phyloP scores from a whole-genome alignment of 2,797 vertebrate genomes.

The Macroramphosus scolopax region DNA sequence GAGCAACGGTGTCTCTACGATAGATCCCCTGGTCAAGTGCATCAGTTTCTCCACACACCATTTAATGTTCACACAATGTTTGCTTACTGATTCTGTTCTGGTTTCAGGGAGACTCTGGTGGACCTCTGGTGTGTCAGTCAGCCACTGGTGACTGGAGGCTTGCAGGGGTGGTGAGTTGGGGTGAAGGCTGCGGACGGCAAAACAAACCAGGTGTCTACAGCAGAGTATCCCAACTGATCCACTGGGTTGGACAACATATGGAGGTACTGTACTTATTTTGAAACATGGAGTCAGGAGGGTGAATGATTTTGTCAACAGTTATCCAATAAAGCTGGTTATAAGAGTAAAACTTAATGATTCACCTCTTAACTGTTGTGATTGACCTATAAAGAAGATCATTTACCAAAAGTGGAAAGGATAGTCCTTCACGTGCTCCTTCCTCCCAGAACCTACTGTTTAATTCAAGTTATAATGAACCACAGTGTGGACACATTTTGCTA shows the following conservation, averaged over 20 bases:
- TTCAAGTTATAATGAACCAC: background rate
- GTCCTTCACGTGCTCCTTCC: background rate
- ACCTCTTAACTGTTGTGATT: background rate
- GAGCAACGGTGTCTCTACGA: background rate
- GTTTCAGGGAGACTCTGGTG: constrained; percentile 78
- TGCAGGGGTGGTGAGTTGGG: constrained; percentile 81
- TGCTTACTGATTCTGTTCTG: background rate
- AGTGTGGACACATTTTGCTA: too few species aligned
- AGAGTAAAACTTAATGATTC: background rate
- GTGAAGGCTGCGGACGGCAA: constrained; percentile 73
- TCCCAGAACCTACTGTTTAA: background rate
- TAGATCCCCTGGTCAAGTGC: background rate
- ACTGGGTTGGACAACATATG: constrained; percentile 60
- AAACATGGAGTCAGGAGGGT: too few species aligned
- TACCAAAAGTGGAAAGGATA: background rate
- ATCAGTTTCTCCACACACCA: background rate
- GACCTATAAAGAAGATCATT: background rate
- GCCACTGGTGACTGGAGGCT: constrained; percentile 68
- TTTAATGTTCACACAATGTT: constrained; percentile 8
- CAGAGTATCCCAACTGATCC: constrained; percentile 66
- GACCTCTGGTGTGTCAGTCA: constrained; percentile 76
- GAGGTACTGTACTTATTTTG: constrained; percentile 51
- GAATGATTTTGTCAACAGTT: background rate
- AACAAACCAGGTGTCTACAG: constrained; percentile 80
- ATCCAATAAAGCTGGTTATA: background rate